Evolutionary conservation across 2,113 vertebrate genomes (phyloP), one percentile per base, ranked within the genome.

Genomic region (Serilophus lunatus): DNA sequence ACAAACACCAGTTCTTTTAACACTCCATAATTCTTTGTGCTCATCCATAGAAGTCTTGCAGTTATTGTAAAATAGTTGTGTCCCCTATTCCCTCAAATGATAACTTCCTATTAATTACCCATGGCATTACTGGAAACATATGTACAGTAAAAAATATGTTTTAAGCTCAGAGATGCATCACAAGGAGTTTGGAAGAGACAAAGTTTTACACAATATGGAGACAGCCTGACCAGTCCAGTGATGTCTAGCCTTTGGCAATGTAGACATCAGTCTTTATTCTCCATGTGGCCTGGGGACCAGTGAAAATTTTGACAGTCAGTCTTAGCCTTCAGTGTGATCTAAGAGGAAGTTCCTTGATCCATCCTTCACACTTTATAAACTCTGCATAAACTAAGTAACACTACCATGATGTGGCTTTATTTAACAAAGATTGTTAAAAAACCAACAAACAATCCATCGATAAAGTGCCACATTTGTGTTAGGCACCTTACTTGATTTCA

Each of bases 281-380:
- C 9, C 17, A 9, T 45, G 31, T 38, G 23, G 7, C 13, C 33
- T 91, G 17, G 18, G 18, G 14, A 51, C 3, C 0, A 1, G 4
- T 54, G 35, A 9, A 35, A 76, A 6, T 1, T 47, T 15, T 80
- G 29, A 26, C 15, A 60, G 28, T 31, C 28, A 14, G 5, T 56
- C 36, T 71, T 36, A 76, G 23, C 20, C 12, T 86, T 64, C 53
- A 42, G 2, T 1, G 3, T 47, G 23, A 33, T 33, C 28, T 38
- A 78, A 74, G 25, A 66, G 35, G 26, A 78, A 59, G 63, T 35
- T 16, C 7, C 8, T 42, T 47, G 28, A 68, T 40, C 2, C 18
- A 69, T 44, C 23, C 19, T 61, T 74, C 47, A 35, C 15, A 63
- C 26, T n/a, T 51, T 60, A 54, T 74, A 63, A 74, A 38, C 26